phyloP scores from a whole-genome alignment of 2,797 vertebrate genomes.

The Gastrophryne carolinensis region DNA sequence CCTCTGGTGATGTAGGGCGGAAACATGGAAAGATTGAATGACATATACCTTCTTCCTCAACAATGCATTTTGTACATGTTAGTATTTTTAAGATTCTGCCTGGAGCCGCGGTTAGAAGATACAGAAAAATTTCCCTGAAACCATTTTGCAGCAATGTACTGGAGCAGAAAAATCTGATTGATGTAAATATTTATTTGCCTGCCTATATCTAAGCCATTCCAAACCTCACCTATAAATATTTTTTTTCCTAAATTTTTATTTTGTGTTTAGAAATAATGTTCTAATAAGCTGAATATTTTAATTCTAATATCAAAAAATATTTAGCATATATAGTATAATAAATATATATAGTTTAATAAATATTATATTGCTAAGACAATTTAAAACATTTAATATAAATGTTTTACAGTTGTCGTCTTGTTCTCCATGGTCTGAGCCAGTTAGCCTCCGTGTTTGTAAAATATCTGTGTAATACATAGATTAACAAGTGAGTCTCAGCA shows the following conservation, averaged over 20 bases:
- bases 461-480: constrained; percentile 51
- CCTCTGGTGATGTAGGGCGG: constrained; percentile 15
- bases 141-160: constrained; percentile 12
- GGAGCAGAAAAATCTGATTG: constrained; percentile 24
- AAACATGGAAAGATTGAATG: constrained; percentile 23
- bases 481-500: constrained; percentile 50
- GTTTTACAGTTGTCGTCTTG: constrained; percentile 30
- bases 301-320: background rate
- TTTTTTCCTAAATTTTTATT: constrained; percentile 10
- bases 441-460: constrained; percentile 47
- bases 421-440: constrained; percentile 24
- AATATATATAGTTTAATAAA: too few relatives aligned
- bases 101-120: constrained; percentile 23
- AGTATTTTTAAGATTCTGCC: constrained; percentile 31
- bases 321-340: background rate
- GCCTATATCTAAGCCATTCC: constrained; percentile 8
- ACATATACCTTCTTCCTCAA: constrained; percentile 4
- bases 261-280: constrained; percentile 21
- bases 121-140: constrained; percentile 24
- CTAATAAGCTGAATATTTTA: background rate
- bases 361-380: too few relatives aligned
- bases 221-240: constrained; percentile 9
- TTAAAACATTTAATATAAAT: constrained; percentile 17
- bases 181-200: constrained; percentile 42
- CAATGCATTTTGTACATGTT: constrained; percentile 36